A percentile compares a stretch with the other conserved stretches of the same genome.
phyloP scores from a whole-genome alignment of 2,797 vertebrate genomes.

The Darevskia nairensis region DNA sequence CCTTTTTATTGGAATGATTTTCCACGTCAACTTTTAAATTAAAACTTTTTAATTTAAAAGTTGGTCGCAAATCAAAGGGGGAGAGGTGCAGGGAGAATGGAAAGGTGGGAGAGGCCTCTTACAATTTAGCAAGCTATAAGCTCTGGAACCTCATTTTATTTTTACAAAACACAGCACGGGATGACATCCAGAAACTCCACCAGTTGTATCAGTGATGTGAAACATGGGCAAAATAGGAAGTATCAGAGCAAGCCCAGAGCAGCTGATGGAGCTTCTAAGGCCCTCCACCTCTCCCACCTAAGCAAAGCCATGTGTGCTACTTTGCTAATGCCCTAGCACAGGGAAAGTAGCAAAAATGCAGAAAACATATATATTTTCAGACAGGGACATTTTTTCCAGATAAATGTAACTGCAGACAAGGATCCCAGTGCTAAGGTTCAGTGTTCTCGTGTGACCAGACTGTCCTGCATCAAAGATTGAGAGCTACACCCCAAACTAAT shows the following conservation, averaged over 20 bases:
- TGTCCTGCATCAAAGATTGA: slow-evolving; percentile 61
- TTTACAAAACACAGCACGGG: too few relatives aligned
- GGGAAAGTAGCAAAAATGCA: slow-evolving; percentile 17
- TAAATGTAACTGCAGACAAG: slow-evolving; percentile 55
- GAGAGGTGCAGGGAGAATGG: too few relatives aligned
- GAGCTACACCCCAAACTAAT: slow-evolving; percentile 55
- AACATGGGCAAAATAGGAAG: not conserved
- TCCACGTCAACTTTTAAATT: too few relatives aligned
- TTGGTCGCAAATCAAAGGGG: too few relatives aligned
- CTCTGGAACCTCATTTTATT: too few relatives aligned
- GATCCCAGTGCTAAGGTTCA: slow-evolving; percentile 33
- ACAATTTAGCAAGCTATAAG: too few relatives aligned
- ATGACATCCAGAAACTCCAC: not conserved
- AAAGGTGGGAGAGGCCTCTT: too few relatives aligned
- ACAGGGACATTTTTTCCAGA: slow-evolving; percentile 46
- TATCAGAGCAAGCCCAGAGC: not conserved
- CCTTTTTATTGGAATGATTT: too few relatives aligned
- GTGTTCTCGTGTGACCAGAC: slow-evolving; percentile 61
- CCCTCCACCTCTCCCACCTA: slow-evolving; percentile 2
- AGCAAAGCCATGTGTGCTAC: not conserved
- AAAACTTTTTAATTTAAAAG: too few relatives aligned
- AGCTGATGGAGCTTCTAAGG: not conserved
- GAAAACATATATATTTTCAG: slow-evolving; percentile 6
- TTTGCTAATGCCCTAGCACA: slow-evolving; percentile 41
- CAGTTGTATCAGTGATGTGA: not conserved